Evolutionary conservation across 2,797 vertebrate genomes (phyloP).

Genomic region (Micrastur ruficollis): DNA sequence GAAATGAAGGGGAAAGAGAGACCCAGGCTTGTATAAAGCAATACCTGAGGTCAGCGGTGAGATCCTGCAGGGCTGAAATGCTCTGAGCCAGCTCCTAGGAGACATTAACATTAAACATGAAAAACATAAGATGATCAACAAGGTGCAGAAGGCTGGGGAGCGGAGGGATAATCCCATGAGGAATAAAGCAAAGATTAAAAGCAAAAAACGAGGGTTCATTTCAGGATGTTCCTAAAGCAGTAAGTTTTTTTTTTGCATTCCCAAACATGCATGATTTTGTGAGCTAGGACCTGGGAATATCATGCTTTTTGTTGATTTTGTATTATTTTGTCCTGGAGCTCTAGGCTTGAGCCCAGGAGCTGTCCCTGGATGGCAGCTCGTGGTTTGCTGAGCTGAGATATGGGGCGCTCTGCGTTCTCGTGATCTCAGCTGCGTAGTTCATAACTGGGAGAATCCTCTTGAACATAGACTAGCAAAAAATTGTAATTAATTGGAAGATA

Average conservation of each 20-base stretch:
- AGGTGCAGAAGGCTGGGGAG: neutral
- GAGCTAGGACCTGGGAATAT: neutral
- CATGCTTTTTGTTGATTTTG: neutral
- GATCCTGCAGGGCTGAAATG: slow-evolving; percentile 3
- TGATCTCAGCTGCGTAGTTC: neutral
- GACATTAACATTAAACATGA: neutral
- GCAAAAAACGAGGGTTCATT: neutral
- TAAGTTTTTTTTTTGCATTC: neutral
- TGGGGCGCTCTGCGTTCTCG: fast-evolving
- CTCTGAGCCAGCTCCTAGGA: neutral
- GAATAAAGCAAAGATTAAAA: neutral
- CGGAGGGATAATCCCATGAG: neutral
- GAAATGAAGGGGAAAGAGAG: slow-evolving; percentile 13
- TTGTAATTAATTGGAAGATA: neutral
- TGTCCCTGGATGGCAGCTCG: neutral
- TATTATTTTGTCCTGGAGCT: neutral
- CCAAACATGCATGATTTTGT: neutral
- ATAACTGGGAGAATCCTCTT: neutral
- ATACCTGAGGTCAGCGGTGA: neutral
- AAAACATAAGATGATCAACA: neutral
- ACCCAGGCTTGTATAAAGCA: neutral
- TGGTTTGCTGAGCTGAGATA: neutral
- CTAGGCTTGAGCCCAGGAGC: neutral
- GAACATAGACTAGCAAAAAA: neutral
- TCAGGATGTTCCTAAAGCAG: neutral